phyloP scores from a whole-genome alignment of 2,797 vertebrate genomes.

The Pygocentrus nattereri region DNA sequence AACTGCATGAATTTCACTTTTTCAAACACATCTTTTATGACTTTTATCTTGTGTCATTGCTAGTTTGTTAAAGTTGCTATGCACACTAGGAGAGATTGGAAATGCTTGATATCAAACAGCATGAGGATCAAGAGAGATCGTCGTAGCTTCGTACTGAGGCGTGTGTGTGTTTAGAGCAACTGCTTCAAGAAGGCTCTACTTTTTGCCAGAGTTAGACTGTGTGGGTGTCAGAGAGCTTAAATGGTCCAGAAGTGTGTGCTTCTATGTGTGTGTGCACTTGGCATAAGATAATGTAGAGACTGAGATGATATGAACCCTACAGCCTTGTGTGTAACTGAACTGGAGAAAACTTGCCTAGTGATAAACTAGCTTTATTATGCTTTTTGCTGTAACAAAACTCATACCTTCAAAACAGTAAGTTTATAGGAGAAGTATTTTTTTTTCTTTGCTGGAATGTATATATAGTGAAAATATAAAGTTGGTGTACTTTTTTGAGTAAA shows the following conservation, averaged over 20 bases:
- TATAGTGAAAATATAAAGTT: no score
- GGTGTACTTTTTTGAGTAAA: no score
- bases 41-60: slow-evolving; percentile 1
- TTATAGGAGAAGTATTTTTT: no score
- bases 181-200: slow-evolving; percentile 37
- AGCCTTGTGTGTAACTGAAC: slow-evolving; percentile 22
- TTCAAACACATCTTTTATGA: background rate
- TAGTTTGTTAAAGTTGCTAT: slow-evolving; percentile 6
- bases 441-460: no score
- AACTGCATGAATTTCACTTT: background rate
- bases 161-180: slow-evolving; percentile 37
- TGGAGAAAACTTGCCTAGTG: slow-evolving; percentile 15
- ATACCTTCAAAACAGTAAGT: no score
- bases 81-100: slow-evolving; percentile 3
- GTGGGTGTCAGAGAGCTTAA: slow-evolving; percentile 4
- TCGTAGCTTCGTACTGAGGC: slow-evolving; percentile 31
- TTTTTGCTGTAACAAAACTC: no score
- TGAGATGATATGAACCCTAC: slow-evolving; percentile 21
- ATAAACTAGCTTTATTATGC: slow-evolving; percentile 18
- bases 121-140: slow-evolving; percentile 19
- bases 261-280: background rate
- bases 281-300: slow-evolving; percentile 12
- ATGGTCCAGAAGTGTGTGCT: background rate
- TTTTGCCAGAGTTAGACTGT: slow-evolving; percentile 30
- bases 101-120: slow-evolving; percentile 50